Conservation (phyloP, 2,113 vertebrate genomes). For the Siniperca knerii region DNA sequence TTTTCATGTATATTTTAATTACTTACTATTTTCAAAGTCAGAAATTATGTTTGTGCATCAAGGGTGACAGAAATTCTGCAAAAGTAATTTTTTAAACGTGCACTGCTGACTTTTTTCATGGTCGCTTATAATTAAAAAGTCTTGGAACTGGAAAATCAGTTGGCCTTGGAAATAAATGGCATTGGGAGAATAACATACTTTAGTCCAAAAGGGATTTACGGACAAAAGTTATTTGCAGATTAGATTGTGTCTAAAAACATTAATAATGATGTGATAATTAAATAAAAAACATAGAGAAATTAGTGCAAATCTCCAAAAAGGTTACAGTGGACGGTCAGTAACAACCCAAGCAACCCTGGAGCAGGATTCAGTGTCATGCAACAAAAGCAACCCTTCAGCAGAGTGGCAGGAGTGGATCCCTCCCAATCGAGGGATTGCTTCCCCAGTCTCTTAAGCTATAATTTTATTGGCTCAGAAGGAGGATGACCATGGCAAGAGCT, state of each 20-base stretch:
- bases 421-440: neutral
- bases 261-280: too few relatives aligned
- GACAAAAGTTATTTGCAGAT: neutral
- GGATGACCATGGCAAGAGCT: neutral
- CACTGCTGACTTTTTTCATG: neutral
- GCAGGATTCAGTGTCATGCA: neutral
- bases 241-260: too few relatives aligned
- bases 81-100: neutral
- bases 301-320: neutral
- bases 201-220: too few relatives aligned
- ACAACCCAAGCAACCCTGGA: neutral
- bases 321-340: neutral
- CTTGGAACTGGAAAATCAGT: neutral
- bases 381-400: too few relatives aligned
- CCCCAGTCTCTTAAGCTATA: neutral
- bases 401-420: too few relatives aligned
- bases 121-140: neutral
- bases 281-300: neutral
- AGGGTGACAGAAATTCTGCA: neutral
- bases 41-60: neutral
- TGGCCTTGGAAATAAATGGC: neutral
- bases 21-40: neutral
- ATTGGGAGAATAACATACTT: neutral
- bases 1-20: neutral
- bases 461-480: neutral